Evolutionary conservation across 2,113 vertebrate genomes (phyloP), one percentile per base, ranked within the genome.

Genomic region (Willisornis vidua): DNA sequence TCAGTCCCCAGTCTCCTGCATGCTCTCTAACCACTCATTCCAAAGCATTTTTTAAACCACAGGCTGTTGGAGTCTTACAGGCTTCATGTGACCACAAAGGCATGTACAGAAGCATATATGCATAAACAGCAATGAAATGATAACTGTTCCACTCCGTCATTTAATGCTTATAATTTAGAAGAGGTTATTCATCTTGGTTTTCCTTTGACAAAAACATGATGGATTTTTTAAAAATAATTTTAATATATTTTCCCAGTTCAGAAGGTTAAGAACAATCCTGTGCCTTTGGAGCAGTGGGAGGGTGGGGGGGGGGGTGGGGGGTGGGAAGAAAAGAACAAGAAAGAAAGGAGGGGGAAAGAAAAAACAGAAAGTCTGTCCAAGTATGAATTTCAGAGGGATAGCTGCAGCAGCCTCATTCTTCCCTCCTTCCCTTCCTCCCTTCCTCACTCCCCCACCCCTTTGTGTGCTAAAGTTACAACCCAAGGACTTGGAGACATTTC

Each of bases 381-480:
- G 37, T 89, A 71, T 89, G 83, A 59, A 75, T 95, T 95, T 94
- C 90, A 94, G 87, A 77, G 51, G 67, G 52, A 81, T 37, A 72
- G 46, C 45, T 94, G 62, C 83, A 90, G 65, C 80, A 93, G 73
- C 66, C 35, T 93, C 62, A 93, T 92, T 96, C 76, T 45, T 85
- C 54, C 43, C 52, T 91, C 29, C 0, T 92, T 94, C 90, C 76
- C 63, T 95, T 94, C 52, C 45, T 91, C 73, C 57, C 58, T 96
- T 95, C 67, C 43, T 92, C 3, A 4, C 65, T 95, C 73, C 87
- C 76, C 76, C 77, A 73, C 45, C 77, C 79, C 57, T 90, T 96
- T 92, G 63, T 93, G 84, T 54, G 68, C 91, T 96, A 94, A 91
- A 96, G 94, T 94, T 97, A 95, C 96, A 94, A 80, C 89, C 81